Evolutionary conservation across 1,140 invertebrate genomes (phyloP).

Genomic region (Chlorops oryzae): DNA sequence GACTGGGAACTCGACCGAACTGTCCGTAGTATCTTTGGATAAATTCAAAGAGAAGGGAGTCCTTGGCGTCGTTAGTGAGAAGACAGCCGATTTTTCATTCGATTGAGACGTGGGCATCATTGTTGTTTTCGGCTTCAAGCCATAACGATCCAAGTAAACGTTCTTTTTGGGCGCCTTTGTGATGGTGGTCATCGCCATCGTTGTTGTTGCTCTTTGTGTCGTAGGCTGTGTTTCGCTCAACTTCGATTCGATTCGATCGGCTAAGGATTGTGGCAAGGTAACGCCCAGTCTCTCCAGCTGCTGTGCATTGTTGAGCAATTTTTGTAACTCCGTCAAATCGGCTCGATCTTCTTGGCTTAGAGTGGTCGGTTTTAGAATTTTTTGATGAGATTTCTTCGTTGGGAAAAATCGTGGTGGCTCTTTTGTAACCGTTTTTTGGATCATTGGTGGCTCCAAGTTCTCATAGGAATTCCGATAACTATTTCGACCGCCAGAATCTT

Average conservation of each 20-base stretch:
- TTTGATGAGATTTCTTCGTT: not conserved
- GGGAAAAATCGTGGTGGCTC: constrained; percentile 16
- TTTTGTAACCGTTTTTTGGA: constrained; percentile 29
- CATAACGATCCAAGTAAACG: not conserved
- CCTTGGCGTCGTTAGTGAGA: constrained; percentile 35
- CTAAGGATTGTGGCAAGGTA: constrained; percentile 39
- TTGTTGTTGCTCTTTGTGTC: constrained; percentile 2
- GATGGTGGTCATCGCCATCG: constrained; percentile 3
- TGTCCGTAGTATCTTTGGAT: constrained; percentile 26
- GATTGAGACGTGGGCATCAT: not conserved
- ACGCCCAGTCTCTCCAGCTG: constrained; percentile 48
- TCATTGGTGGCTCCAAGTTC: constrained; percentile 31
- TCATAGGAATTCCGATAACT: constrained; percentile 33
- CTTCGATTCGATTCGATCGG: constrained; percentile 34
- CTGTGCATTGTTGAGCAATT: constrained; percentile 41
- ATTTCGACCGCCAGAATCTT: no score
- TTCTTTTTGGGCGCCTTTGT: constrained; percentile 3
- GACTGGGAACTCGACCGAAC: constrained; percentile 33
- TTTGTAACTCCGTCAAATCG: constrained; percentile 36
- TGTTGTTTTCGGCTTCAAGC: constrained; percentile 2
- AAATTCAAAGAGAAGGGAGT: constrained; percentile 19
- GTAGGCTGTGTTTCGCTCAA: constrained; percentile 17
- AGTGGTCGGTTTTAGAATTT: constrained; percentile 1
- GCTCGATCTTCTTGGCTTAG: constrained; percentile 13
- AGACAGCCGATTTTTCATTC: constrained; percentile 29